These are phyloP conservation scores for Cryptophagus acutangulus DNA, from an alignment of 2,888 invertebrate species.

Conservation along the genomic window DNA sequence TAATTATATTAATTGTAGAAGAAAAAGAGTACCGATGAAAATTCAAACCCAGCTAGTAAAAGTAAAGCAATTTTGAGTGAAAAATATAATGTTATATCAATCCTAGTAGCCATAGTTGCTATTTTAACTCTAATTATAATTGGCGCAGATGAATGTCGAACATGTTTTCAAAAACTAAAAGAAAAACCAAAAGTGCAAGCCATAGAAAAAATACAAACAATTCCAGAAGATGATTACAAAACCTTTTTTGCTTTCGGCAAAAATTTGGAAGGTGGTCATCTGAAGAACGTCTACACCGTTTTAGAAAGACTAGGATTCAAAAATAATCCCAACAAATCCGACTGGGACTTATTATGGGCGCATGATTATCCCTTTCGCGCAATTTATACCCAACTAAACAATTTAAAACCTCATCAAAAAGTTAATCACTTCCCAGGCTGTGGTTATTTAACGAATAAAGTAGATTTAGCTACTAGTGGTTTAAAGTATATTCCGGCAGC, in stretches of 20 bases:
- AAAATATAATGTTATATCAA: slow-evolving; percentile 14
- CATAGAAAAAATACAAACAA: too few relatives aligned
- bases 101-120: slow-evolving; percentile 25
- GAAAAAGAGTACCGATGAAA: too few relatives aligned
- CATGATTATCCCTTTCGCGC: slow-evolving; percentile 84
- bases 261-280: slow-evolving; percentile 60
- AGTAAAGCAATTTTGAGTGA: slow-evolving; percentile 2
- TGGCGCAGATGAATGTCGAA: slow-evolving; percentile 33
- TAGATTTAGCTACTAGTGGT: slow-evolving; percentile 75
- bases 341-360: slow-evolving; percentile 90
- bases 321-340: slow-evolving; percentile 39
- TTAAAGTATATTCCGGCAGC: slow-evolving; percentile 79
- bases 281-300: slow-evolving; percentile 77
- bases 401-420: slow-evolving; percentile 66
- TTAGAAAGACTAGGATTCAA: slow-evolving; percentile 71
- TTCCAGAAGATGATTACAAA: slow-evolving; percentile 21
- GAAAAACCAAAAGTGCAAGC: too few relatives aligned
- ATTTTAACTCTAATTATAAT: slow-evolving; percentile 30
- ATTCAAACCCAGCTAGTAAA: too few relatives aligned
- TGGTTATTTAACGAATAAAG: slow-evolving; percentile 90
- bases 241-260: slow-evolving; percentile 60
- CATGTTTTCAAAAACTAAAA: slow-evolving; percentile 29
- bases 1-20: too few relatives aligned
- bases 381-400: slow-evolving; percentile 52
- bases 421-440: slow-evolving; percentile 95